Evolutionary conservation across 1,140 invertebrate species (phyloP), one percentile per base, ranked within the genome.

Genomic region (Bombus cullumanus): DNA sequence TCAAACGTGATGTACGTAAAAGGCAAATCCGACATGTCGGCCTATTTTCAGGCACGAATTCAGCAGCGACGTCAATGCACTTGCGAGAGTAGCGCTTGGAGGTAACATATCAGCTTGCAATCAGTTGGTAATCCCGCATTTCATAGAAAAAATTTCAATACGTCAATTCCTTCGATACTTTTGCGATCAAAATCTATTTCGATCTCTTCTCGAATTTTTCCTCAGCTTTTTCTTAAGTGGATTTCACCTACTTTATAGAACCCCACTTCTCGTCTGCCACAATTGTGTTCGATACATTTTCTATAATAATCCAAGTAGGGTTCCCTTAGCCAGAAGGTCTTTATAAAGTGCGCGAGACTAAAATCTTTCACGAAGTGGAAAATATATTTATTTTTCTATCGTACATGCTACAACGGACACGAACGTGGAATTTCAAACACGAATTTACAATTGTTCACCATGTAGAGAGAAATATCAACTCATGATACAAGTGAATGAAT

Each of bases 41-140:
- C 72, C 79, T 75, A 86, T 86, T 86, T 59, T 86, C 79, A 69
- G 43, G 43, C 71, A 64, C 71, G 80, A 86, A 83, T 76, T 62
- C 59, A 76, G 53, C 37, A 53, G 25, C 72, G n/a, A 22, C 62
- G 85, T n/a, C n/a, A 75, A 82, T 69, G n/a, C 57, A 47, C 72
- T 59, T 37, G 28, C 15, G 10, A 53, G 47, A n/a, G 47, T 9
- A 75, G 53, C 72, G 34, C 31, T 83, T 69, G 57, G 31, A 57
- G 13, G 71, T 39, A 71, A 53, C 47, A 47, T 62, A 76, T 83
- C 47, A 28, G 59, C 80, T 82, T 72, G 83, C 69, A 53, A 53
- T 64, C 68, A 53, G 47, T 22, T 39, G 28, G 18, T 25, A 28
- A 25, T n/a, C 39, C 41, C 13, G 8, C 41, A 64, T 64, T 86